A percentile compares a stretch with the other conserved stretches of the same genome.
These are phyloP conservation scores for Eupithecia pulchellata DNA, from an alignment of 2,888 invertebrate genomes.

Conservation along the genomic window DNA sequence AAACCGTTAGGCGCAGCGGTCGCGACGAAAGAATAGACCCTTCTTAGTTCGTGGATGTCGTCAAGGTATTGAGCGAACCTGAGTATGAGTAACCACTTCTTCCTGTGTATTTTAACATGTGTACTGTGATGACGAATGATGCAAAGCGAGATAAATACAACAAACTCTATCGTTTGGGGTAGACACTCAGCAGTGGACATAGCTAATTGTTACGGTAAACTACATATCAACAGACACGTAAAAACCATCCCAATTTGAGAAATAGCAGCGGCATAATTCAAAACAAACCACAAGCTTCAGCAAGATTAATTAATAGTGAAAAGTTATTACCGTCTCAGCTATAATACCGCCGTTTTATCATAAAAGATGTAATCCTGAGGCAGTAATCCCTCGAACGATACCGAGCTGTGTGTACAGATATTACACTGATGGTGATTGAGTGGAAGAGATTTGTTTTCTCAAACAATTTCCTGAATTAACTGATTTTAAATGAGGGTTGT, in stretches of 20 bases:
- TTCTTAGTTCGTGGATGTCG: no score
- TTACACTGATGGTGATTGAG: constrained; percentile 37
- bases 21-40: no score
- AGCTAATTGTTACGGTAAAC: no score
- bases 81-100: no score
- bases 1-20: no score
- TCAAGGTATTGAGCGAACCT: no score
- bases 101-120: no score
- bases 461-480: not conserved
- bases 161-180: no score
- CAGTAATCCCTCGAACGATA: constrained; percentile 64
- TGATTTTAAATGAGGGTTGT: not conserved
- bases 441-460: constrained; percentile 47
- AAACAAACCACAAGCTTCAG: constrained; percentile 28
- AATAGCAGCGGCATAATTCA: not conserved
- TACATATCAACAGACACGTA: no score
- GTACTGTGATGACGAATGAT: no score
- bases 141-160: no score
- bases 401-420: constrained; percentile 55
- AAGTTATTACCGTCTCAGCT: constrained; percentile 57
- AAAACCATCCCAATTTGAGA: constrained; percentile 3
- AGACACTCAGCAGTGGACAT: no score
- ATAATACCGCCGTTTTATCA: constrained; percentile 65
- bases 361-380: constrained; percentile 68
- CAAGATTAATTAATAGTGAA: constrained; percentile 66